Conservation (phyloP, 2,113 vertebrate species). For the Anthoscopus minutus region DNA sequence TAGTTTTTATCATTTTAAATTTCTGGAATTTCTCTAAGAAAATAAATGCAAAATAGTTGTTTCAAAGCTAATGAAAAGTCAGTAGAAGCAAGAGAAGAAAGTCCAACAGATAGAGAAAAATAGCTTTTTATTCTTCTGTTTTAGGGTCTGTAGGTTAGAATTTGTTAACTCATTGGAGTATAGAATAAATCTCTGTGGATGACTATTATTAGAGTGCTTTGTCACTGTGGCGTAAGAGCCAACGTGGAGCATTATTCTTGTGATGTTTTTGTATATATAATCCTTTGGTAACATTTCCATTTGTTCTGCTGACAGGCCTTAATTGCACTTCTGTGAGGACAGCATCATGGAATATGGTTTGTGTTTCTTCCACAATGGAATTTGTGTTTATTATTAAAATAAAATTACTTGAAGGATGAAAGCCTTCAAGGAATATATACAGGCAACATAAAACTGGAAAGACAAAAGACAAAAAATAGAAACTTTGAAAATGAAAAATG, state of each 20-base stretch:
- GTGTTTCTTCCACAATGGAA: too few relatives aligned
- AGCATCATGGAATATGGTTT: not conserved
- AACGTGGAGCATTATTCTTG: not conserved
- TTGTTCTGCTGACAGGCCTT: slow-evolving; percentile 18
- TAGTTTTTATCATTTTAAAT: not conserved
- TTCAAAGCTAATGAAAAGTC: not conserved
- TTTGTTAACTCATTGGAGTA: slow-evolving; percentile 48
- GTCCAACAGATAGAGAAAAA: not conserved
- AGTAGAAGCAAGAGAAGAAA: not conserved
- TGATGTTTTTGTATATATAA: not conserved
- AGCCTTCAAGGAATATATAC: not conserved
- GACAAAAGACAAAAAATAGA: not conserved
- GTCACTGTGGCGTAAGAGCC: not conserved
- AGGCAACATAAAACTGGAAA: not conserved
- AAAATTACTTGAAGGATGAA: not conserved
- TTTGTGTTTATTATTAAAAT: too few relatives aligned
- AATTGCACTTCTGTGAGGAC: slow-evolving; percentile 11
- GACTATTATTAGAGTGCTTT: slow-evolving; percentile 48
- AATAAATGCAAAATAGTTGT: not conserved
- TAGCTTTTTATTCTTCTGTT: slow-evolving; percentile 21
- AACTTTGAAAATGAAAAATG: not conserved
- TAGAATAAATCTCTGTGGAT: slow-evolving; percentile 46
- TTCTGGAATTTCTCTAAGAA: not conserved
- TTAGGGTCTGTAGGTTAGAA: slow-evolving; percentile 33
- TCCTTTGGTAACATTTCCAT: not conserved